Percentiles rank a stretch among this genome's conserved stretches.
phyloP scores from a whole-genome alignment of 37 sponge, comb jelly and placozoan genomes.

The Spongilla lacustris region DNA sequence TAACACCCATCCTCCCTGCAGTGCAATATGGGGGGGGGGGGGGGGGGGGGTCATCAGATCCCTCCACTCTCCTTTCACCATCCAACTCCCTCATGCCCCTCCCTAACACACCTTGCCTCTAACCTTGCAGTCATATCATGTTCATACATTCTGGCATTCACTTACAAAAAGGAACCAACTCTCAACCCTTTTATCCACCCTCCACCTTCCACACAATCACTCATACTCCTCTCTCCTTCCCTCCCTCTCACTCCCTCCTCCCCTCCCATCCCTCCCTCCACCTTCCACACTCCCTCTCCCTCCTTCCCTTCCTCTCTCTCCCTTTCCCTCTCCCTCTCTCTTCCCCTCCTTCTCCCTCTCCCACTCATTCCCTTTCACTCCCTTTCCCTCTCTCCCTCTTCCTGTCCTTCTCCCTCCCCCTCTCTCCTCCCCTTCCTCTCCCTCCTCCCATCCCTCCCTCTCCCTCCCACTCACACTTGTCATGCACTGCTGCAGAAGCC shows the following conservation, averaged over 20 bases:
- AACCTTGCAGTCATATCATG: too few relatives aligned
- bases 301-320: background rate
- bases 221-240: background rate
- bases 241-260: background rate
- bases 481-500: constrained; percentile 90
- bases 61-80: background rate
- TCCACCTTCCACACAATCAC: background rate
- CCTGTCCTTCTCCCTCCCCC: background rate
- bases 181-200: background rate
- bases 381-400: background rate
- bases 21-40: background rate
- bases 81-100: background rate
- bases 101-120: too few relatives aligned
- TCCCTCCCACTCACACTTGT: constrained; percentile 44
- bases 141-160: too few relatives aligned
- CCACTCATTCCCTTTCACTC: background rate
- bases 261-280: background rate
- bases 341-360: background rate
- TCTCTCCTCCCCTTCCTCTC: background rate
- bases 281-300: background rate
- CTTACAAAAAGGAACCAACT: too few relatives aligned
- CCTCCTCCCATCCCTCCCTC: background rate
- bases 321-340: background rate
- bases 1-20: constrained; percentile 92
- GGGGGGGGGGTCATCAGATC: too few relatives aligned